Conservation (phyloP, 2,888 invertebrate species). For the Hirtodrosophila histrioides region DNA sequence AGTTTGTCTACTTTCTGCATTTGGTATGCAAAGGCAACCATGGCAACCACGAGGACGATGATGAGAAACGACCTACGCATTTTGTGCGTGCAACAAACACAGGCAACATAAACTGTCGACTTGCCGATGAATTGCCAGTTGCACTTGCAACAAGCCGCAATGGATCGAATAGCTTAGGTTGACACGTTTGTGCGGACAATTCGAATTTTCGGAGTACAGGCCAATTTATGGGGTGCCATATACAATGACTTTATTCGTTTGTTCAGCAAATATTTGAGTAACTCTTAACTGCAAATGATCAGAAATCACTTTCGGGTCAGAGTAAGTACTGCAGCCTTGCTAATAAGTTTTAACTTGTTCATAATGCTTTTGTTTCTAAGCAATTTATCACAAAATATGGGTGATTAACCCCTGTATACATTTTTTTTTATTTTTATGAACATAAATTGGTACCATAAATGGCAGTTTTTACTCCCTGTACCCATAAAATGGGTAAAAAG, state of each 20-base stretch:
- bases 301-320: no score
- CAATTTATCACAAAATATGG: no score
- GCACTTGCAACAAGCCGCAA: neutral
- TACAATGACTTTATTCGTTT: slow-evolving; percentile 16
- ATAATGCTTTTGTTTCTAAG: neutral
- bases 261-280: slow-evolving; percentile 37
- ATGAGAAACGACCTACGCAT: slow-evolving; percentile 34
- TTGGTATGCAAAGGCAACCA: slow-evolving; percentile 48
- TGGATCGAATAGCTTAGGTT: neutral
- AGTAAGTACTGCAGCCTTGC: neutral
- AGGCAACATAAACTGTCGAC: neutral
- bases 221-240: slow-evolving; percentile 43
- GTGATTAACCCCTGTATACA: no score
- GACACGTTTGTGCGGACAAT: neutral
- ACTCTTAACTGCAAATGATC: slow-evolving; percentile 1
- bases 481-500: no score
- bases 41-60: slow-evolving; percentile 28
- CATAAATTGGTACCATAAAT: no score
- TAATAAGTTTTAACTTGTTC: neutral
- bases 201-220: slow-evolving; percentile 11
- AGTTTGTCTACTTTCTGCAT: slow-evolving; percentile 20
- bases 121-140: neutral
- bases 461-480: no score
- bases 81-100: slow-evolving; percentile 20
- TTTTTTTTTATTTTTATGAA: no score